These are phyloP conservation scores for Acanthopleura granulata DNA, from an alignment of 2,888 invertebrate species.

Conservation along the genomic window DNA sequence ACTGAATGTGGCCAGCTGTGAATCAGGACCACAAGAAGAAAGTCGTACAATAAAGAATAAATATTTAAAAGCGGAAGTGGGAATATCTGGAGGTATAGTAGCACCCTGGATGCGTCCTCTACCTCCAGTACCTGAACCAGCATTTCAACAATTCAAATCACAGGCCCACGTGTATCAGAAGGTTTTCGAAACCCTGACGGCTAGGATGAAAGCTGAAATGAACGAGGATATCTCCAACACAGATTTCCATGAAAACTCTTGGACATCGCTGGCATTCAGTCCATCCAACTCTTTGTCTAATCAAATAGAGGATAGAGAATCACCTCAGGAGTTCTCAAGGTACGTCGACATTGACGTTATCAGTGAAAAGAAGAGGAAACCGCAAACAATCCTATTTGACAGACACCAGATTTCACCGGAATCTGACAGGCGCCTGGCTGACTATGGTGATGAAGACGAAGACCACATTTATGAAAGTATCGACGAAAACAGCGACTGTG, in stretches of 20 bases:
- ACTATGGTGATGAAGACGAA: background rate
- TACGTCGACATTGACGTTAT: background rate
- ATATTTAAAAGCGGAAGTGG: no score
- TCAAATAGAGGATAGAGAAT: background rate
- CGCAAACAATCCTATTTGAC: no score
- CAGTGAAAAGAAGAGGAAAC: no score
- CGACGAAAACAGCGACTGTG: background rate
- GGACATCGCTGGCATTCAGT: background rate
- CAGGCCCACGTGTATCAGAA: background rate
- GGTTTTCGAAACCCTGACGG: background rate
- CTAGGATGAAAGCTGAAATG: background rate
- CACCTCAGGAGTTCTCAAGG: background rate
- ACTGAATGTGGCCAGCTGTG: no score
- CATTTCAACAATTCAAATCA: background rate
- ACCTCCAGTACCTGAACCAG: background rate
- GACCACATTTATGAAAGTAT: slow-evolving; percentile 1
- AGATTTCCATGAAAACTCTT: background rate
- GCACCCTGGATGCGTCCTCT: background rate
- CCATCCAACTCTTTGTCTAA: background rate
- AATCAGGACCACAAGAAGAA: no score
- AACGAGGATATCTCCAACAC: background rate
- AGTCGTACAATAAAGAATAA: no score
- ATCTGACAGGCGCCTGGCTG: no score
- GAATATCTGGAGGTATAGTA: background rate
- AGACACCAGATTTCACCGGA: no score